Conservation (phyloP, 2,113 vertebrate species). For the Hippocampus guttulatus region DNA sequence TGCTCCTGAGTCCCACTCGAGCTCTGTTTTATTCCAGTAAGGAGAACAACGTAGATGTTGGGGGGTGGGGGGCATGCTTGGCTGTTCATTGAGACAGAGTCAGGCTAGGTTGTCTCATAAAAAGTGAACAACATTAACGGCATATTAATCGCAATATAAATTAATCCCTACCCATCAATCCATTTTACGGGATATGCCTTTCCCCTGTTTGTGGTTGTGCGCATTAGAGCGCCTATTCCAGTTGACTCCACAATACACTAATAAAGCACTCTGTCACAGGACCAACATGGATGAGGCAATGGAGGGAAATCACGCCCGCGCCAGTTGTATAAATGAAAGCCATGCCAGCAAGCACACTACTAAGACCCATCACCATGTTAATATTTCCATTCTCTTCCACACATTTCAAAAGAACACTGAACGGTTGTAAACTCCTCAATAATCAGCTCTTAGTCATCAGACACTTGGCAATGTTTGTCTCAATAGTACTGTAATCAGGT, state of each 20-base stretch:
- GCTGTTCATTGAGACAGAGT: slow-evolving; percentile 8
- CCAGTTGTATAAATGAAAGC: neutral
- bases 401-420: neutral
- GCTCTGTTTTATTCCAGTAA: neutral
- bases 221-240: neutral
- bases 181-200: neutral
- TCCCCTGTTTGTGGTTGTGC: neutral
- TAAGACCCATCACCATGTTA: neutral
- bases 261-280: neutral
- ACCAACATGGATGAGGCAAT: neutral
- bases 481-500: neutral
- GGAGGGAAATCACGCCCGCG: neutral
- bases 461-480: neutral
- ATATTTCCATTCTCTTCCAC: neutral
- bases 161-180: neutral
- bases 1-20: neutral
- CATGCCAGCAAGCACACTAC: neutral
- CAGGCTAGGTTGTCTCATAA: neutral
- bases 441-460: neutral
- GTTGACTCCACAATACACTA: neutral
- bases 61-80: neutral
- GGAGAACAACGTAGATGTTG: slow-evolving; percentile 1
- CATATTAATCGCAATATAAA: neutral
- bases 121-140: neutral
- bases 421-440: neutral